These are phyloP conservation scores for Apodemia zela DNA, from an alignment of 2,888 invertebrate species.

Conservation along the genomic window DNA sequence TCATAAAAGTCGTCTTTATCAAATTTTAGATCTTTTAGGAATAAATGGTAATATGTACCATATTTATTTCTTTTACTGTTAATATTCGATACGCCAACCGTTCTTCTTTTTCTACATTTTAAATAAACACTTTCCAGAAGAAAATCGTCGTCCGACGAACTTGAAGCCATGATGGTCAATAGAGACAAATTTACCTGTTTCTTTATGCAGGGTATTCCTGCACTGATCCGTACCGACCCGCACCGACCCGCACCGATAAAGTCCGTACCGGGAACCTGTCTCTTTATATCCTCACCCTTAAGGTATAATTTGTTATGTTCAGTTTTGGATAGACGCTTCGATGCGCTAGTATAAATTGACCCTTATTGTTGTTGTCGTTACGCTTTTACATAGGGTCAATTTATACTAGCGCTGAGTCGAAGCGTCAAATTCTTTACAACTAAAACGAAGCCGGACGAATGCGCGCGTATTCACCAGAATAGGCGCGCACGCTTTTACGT, in stretches of 20 bases:
- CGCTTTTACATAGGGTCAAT: no score
- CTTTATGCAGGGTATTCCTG: neutral
- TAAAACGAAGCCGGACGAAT: no score
- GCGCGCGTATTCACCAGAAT: no score
- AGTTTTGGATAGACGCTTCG: no score
- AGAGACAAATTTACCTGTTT: conserved; percentile 14
- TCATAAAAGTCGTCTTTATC: neutral
- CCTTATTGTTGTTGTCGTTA: no score
- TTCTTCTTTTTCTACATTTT: conserved; percentile 15
- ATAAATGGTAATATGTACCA: conserved; percentile 11
- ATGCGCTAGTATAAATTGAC: no score
- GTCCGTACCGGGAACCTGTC: conserved; percentile 3
- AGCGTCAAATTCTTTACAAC: no score
- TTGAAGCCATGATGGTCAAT: conserved; percentile 9
- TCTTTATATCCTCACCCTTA: conserved; percentile 2
- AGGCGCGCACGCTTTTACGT: no score
- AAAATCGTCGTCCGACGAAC: conserved; percentile 17
- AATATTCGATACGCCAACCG: conserved; percentile 9
- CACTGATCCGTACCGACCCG: conserved; percentile 15
- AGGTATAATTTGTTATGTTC: no score
- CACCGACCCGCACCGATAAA: conserved; percentile 1
- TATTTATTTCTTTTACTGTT: conserved; percentile 16
- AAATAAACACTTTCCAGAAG: conserved; percentile 6
- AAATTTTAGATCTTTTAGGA: conserved; percentile 1
- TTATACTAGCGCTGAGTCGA: no score